A percentile compares a stretch with the other conserved stretches of the same genome.
Evolutionary conservation across 1,140 invertebrate species (phyloP).

Genomic region (Monochamus saltuarius): DNA sequence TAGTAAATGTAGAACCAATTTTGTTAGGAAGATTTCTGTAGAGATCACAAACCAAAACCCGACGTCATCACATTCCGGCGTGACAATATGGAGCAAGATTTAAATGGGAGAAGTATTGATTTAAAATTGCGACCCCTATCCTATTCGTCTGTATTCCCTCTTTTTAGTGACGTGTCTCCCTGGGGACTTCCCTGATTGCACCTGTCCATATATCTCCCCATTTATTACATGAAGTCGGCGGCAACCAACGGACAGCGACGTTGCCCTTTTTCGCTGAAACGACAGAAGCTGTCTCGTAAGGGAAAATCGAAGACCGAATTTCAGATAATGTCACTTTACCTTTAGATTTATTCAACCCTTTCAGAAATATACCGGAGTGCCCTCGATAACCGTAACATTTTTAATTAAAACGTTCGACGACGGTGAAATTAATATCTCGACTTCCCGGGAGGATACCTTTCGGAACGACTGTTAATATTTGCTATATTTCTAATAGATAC

Average conservation of each 20-base stretch:
- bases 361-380: conserved; percentile 7
- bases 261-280: conserved; percentile 46
- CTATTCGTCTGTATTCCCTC: conserved; percentile 39
- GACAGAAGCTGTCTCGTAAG: conserved; percentile 41
- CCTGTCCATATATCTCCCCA: conserved; percentile 48
- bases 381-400: conserved; percentile 8
- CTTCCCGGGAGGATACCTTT: too few species aligned
- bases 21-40: neutral
- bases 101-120: conserved; percentile 38
- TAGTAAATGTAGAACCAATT: too few species aligned
- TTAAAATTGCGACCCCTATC: conserved; percentile 37
- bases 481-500: too few species aligned
- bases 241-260: conserved; percentile 26
- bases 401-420: neutral
- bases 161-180: conserved; percentile 46
- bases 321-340: conserved; percentile 47
- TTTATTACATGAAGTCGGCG: conserved; percentile 33
- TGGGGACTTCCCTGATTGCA: conserved; percentile 45
- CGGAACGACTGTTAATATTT: too few species aligned
- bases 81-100: conserved; percentile 24
- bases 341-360: conserved; percentile 48
- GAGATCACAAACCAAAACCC: too few species aligned
- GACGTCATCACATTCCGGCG: conserved; percentile 3
- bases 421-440: too few species aligned
- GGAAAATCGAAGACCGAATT: conserved; percentile 40